A percentile compares a stretch with the other conserved stretches of the same genome.
Conservation (phyloP, 2,888 invertebrate species). For the Synanthedon tipuliformis region DNA sequence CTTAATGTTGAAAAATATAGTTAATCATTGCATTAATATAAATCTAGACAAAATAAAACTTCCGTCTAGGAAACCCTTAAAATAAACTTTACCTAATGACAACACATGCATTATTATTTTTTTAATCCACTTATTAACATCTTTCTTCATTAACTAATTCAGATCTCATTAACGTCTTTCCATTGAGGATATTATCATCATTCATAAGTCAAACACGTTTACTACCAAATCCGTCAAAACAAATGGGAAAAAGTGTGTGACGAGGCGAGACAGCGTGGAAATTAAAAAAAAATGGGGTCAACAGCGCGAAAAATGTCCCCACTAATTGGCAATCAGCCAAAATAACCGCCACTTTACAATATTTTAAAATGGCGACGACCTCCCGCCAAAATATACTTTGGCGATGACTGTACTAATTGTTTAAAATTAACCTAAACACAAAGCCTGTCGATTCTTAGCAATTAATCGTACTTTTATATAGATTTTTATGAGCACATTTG, state of each 20-base stretch:
- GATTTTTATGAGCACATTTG: too few relatives aligned
- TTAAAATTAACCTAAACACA: background rate
- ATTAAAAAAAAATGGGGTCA: conserved; percentile 39
- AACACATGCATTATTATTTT: too few relatives aligned
- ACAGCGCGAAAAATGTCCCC: conserved; percentile 46
- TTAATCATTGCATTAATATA: too few relatives aligned
- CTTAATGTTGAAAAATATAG: too few relatives aligned
- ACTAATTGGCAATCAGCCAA: conserved; percentile 38
- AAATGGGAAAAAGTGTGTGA: conserved; percentile 14
- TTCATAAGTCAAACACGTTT: background rate
- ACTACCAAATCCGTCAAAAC: conserved; percentile 16
- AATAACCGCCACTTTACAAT: conserved; percentile 16
- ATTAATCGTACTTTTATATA: too few relatives aligned
- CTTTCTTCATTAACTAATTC: too few relatives aligned
- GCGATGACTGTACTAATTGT: conserved; percentile 19
- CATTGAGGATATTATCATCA: background rate
- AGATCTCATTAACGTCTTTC: background rate
- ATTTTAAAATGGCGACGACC: conserved; percentile 39
- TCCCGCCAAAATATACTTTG: conserved; percentile 10
- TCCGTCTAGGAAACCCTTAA: too few relatives aligned
- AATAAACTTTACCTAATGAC: too few relatives aligned
- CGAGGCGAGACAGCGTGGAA: conserved; percentile 50
- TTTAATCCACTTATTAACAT: too few relatives aligned
- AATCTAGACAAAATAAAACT: too few relatives aligned
- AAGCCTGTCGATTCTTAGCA: too few relatives aligned